These are phyloP conservation scores for Drosophila arizonae DNA, from an alignment of 1,140 invertebrate genomes.

Conservation along the genomic window DNA sequence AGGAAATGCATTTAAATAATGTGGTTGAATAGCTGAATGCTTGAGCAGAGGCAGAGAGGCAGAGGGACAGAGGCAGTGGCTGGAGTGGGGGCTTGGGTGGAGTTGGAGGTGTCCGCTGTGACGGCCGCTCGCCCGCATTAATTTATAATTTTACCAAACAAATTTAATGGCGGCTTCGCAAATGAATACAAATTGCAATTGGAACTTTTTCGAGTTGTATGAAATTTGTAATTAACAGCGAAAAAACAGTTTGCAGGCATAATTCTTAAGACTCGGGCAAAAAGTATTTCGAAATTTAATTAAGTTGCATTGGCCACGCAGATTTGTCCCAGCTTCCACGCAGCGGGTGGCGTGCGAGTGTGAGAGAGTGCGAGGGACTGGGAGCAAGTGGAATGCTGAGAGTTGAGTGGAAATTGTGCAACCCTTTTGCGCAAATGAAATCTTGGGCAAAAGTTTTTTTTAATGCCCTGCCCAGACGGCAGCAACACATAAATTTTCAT, in stretches of 20 bases:
- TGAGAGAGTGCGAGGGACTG: background rate
- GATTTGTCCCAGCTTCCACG: slow-evolving; percentile 52
- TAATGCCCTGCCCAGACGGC: slow-evolving; percentile 60
- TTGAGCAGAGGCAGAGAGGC: background rate
- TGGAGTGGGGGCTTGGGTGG: background rate
- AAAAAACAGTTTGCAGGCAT: slow-evolving; percentile 70
- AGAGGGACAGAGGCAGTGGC: background rate
- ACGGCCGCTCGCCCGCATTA: slow-evolving; percentile 71
- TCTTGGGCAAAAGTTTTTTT: slow-evolving; percentile 73
- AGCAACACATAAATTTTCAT: slow-evolving; percentile 68
- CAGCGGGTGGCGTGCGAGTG: slow-evolving; percentile 32
- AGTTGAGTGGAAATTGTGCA: slow-evolving; percentile 10
- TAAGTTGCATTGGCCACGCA: slow-evolving; percentile 78
- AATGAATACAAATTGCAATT: slow-evolving; percentile 80
- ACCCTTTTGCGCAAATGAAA: slow-evolving; percentile 57
- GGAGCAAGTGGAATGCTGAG: background rate
- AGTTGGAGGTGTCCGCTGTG: slow-evolving; percentile 62
- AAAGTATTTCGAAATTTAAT: slow-evolving; percentile 77
- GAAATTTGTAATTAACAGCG: slow-evolving; percentile 74
- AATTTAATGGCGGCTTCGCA: slow-evolving; percentile 69
- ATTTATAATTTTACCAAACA: slow-evolving; percentile 72
- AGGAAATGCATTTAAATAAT: slow-evolving; percentile 81
- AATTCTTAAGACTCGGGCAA: slow-evolving; percentile 52
- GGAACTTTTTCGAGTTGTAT: slow-evolving; percentile 72
- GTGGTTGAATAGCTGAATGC: slow-evolving; percentile 43